These are phyloP conservation scores for Elgaria multicarinata DNA, from an alignment of 2,113 vertebrate genomes.

Conservation along the genomic window DNA sequence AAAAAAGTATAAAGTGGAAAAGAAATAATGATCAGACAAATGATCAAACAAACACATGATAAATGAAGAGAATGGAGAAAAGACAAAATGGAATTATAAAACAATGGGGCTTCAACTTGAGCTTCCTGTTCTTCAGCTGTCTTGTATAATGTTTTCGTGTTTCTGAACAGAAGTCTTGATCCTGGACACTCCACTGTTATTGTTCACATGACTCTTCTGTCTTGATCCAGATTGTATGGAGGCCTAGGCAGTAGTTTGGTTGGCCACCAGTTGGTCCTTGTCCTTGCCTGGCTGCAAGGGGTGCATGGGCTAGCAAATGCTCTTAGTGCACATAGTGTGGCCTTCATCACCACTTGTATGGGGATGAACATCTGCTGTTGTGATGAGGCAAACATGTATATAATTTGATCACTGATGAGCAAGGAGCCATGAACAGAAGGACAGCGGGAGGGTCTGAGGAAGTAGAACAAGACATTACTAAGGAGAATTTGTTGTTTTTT, in stretches of 20 bases:
- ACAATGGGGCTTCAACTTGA: not conserved
- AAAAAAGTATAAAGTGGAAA: not conserved
- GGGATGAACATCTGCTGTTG: not conserved
- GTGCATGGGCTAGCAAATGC: not conserved
- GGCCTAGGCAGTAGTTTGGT: not conserved
- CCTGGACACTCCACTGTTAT: not conserved
- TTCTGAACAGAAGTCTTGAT: not conserved
- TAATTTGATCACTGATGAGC: not conserved
- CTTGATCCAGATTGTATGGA: not conserved
- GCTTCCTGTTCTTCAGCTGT: not conserved
- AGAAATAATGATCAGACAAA: no score
- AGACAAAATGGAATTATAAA: not conserved
- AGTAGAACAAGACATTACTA: not conserved
- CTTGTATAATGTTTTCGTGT: not conserved
- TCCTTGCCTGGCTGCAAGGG: not conserved
- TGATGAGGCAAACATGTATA: not conserved
- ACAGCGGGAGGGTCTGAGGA: not conserved
- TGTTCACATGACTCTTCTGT: not conserved
- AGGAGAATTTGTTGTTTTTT: not conserved
- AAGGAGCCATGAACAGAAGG: not conserved
- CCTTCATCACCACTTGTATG: not conserved
- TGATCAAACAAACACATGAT: not conserved
- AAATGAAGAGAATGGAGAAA: not conserved
- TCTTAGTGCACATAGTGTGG: not conserved
- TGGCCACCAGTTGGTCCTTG: not conserved